Evolutionary conservation across 2,113 vertebrate species (phyloP), one percentile per base, ranked within the genome.

Genomic region (Hiodon tergisus): DNA sequence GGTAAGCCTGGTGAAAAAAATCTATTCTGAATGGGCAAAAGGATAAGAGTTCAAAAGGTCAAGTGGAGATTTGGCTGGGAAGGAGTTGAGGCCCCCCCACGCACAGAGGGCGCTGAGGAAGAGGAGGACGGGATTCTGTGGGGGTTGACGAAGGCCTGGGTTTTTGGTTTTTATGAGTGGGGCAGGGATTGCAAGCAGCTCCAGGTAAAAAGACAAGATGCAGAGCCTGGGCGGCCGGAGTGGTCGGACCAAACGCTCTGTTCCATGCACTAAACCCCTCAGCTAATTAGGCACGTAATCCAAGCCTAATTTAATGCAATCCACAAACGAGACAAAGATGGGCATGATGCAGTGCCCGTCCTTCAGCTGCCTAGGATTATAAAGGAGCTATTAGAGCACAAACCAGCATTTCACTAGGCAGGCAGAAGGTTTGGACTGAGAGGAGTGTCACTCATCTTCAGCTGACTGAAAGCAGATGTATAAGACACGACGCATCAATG

Each of bases 1-100:
- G 76, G 72, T 71, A 16, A 61, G 74, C 76, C 67, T 69, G 78
- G 74, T 73, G 59, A 75, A 76, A 48, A 13, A 62, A 79, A 68
- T 73, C 77, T 75, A 68, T 82, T 59, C 76, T 75, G 74, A 69
- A 69, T 69, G 52, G 53, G 50, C 52, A 9, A 4, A 2, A 6
- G 68, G 53, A 13, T 31, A 31, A 31, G 31, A 31, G 31, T 31
- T 31, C 31, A 31, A 31, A 31, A 31, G 31, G 31, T 31, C 31
- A 31, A 31, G 31, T 31, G 31, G 31, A 31, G 31, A 31, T 31
- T 31, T 31, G 31, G 31, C 31, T 31, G 31, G 31, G 31, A 31
- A 31, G 31, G 31, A 31, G 31, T 31, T 31, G 31, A 2, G 2
- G 31, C 0, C 31, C 31, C 31, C 31, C 31, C 31, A 2, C 31